These are phyloP conservation scores for Acanthornis magna DNA, from an alignment of 2,797 vertebrate genomes.

Conservation along the genomic window DNA sequence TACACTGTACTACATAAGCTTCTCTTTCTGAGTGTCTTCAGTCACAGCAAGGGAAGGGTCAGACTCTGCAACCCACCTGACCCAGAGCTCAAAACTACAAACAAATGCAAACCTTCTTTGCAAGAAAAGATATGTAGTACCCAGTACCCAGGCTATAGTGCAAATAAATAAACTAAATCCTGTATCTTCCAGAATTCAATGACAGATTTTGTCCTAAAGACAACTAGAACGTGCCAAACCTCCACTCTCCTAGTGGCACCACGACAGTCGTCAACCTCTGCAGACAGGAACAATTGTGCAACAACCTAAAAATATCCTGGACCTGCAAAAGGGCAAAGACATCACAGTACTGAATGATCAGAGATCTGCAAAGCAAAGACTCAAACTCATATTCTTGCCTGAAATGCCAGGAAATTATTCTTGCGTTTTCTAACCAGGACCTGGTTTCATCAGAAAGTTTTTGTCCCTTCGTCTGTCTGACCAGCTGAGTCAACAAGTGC, in stretches of 20 bases:
- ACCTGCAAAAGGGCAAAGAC: background rate
- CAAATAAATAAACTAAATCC: background rate
- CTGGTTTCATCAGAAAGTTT: background rate
- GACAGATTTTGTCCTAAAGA: background rate
- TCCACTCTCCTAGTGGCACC: rapidly evolving
- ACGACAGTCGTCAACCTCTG: rapidly evolving
- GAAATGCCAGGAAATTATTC: background rate
- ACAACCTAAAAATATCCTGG: background rate
- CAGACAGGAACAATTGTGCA: background rate
- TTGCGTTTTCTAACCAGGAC: background rate
- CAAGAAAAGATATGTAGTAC: background rate
- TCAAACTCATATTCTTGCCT: background rate
- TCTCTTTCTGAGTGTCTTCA: background rate
- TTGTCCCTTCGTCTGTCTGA: background rate
- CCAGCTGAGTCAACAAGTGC: background rate
- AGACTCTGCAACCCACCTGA: background rate
- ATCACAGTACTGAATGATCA: background rate
- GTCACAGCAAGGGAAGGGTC: background rate
- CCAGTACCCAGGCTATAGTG: background rate
- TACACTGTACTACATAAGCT: background rate
- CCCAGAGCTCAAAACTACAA: background rate
- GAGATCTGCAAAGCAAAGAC: background rate
- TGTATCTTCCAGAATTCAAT: background rate
- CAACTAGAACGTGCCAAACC: background rate
- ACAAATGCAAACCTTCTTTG: background rate